Base-by-base conservation (phyloP, 2,888 invertebrate genomes). In the Bembecia ichneumoniformis region DNA sequence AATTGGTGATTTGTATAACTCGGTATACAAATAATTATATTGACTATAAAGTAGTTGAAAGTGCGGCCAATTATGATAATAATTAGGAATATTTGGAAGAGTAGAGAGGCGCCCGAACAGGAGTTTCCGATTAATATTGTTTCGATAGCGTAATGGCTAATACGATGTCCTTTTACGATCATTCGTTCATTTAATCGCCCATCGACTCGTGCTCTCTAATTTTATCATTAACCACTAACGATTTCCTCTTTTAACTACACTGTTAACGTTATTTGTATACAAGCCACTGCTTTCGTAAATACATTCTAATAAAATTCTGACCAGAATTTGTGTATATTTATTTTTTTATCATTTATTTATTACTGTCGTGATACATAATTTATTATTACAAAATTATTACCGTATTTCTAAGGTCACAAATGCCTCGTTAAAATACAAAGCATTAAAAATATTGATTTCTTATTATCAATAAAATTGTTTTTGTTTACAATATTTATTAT, bases 161-260 rank as follows among this genome's bases (percentile, higher is more conserved):
- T 71, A 68, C 63, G 62, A 63, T 64, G 66, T 64, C 65, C 61
- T 66, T 74, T 73, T 68, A 75, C 66, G 68, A 68, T 52, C 63
- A 64, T 71, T 74, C 62, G 58, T 69, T 65, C 60, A 56, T 61
- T 58, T 71, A 71, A 73, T 69, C 59, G 71, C 62, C 66, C 58
- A 64, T 66, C 65, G 62, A 59, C 62, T 64, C 57, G 58, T 57
- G 28, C 35, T 44, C 13, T 44, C 10, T 35, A 44, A 49, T 40
- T 40, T 40, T 40, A 40, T 40, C 40, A 40, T 40, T 40, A 28
- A 28, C 28, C 28, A 40, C 40, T 40, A 40, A 40, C 40, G 40
- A 40, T 40, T 40, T 13, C 14, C 13, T 40, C 14, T 40, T 40
- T 13, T 40, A 13, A 14, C 13, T 40, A 14, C 13, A 40, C 40